Conservation (phyloP, 2,113 vertebrate genomes). For the Laticauda laticaudata region DNA sequence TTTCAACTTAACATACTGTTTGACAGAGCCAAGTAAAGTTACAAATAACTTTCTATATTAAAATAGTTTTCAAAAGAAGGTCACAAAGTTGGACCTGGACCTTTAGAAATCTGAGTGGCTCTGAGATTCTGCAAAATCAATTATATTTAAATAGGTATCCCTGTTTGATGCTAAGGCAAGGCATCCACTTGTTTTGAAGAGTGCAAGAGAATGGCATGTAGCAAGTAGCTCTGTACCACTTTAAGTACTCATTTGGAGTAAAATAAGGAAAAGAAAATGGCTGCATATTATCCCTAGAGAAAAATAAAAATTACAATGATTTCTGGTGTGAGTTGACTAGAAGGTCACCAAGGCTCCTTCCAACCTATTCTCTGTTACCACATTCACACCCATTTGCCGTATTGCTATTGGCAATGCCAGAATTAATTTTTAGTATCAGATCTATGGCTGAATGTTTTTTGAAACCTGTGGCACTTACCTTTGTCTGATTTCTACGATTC, state of each 20-base stretch:
- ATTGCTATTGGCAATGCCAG: not conserved
- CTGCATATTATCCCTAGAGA: not conserved
- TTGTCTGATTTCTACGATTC: not conserved
- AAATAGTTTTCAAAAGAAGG: not conserved
- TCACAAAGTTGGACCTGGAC: slow-evolving; percentile 28
- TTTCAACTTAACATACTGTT: slow-evolving; percentile 29
- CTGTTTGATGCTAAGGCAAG: not conserved
- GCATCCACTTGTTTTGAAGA: not conserved
- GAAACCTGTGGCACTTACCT: not conserved
- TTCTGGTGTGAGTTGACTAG: not conserved
- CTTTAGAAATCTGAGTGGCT: slow-evolving; percentile 1
- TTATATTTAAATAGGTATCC: not conserved
- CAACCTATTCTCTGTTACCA: not conserved
- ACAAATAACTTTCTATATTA: slow-evolving; percentile 43
- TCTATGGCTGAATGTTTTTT: not conserved
- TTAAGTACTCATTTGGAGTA: not conserved
- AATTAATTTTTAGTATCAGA: not conserved
- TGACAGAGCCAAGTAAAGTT: slow-evolving; percentile 19
- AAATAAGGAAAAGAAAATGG: not conserved
- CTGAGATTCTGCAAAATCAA: slow-evolving; percentile 23
- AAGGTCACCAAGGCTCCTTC: not conserved
- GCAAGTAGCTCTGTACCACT: not conserved
- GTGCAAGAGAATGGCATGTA: not conserved
- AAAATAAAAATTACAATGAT: not conserved
- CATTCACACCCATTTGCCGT: not conserved